Conservation (phyloP, 2,888 invertebrate genomes). For the Sinotaia quadrata region DNA sequence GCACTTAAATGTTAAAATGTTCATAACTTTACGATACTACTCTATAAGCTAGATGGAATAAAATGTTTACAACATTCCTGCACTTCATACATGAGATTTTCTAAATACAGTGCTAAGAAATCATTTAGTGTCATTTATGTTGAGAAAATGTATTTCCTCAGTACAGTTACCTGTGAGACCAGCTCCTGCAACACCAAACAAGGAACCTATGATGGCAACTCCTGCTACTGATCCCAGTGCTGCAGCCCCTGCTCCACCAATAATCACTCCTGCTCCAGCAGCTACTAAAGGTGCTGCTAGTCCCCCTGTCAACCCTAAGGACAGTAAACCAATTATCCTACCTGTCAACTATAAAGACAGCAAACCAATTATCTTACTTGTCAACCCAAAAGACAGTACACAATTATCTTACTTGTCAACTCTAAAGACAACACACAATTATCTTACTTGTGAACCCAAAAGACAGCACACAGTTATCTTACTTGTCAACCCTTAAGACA, state of each 20-base stretch:
- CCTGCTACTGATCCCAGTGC: conserved; percentile 69
- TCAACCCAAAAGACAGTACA: no score
- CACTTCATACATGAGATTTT: no score
- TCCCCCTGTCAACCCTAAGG: conserved; percentile 79
- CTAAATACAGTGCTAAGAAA: no score
- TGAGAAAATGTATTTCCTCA: no score
- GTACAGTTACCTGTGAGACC: conserved; percentile 76
- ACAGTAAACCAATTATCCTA: no score
- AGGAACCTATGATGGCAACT: conserved; percentile 75
- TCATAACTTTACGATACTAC: no score
- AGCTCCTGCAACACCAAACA: conserved; percentile 81
- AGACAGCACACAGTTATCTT: neutral
- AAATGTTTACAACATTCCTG: neutral
- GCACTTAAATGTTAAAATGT: no score
- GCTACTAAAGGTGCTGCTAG: conserved; percentile 79
- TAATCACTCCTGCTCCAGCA: conserved; percentile 72
- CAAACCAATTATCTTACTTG: no score
- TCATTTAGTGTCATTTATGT: no score
- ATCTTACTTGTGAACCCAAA: neutral
- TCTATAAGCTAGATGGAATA: no score
- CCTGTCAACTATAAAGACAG: no score
- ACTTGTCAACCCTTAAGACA: neutral
- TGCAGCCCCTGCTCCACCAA: conserved; percentile 75
- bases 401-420: no score
- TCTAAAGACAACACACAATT: neutral